phyloP scores from a whole-genome alignment of 2,113 vertebrate genomes.

The Gallinago media region DNA sequence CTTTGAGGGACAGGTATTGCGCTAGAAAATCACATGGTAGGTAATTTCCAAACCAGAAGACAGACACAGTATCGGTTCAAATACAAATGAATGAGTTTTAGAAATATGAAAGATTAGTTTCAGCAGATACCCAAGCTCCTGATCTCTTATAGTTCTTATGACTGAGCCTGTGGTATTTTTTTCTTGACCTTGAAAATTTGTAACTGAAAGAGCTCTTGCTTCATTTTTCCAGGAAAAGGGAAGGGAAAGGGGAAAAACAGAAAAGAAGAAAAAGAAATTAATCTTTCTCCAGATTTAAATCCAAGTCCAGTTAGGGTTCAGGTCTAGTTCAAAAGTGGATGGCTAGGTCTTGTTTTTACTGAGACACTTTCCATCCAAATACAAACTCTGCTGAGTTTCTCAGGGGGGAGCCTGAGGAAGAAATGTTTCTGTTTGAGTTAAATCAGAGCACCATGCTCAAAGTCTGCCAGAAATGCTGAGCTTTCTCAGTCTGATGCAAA shows the following conservation, averaged over 20 bases:
- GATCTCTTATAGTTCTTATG: background rate
- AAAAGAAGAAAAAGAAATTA: background rate
- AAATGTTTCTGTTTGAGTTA: constrained; percentile 36
- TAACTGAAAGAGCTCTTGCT: rapidly evolving
- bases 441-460: constrained; percentile 13
- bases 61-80: background rate
- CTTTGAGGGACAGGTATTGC: background rate
- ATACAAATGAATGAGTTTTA: background rate
- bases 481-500: constrained; percentile 28
- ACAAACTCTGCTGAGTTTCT: constrained; percentile 20
- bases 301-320: constrained; percentile 32
- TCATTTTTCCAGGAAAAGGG: background rate
- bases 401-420: constrained; percentile 1
- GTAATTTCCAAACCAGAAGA: background rate
- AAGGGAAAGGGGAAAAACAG: background rate
- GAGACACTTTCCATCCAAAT: background rate
- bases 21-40: background rate
- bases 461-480: constrained; percentile 16
- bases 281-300: background rate
- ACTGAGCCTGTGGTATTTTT: background rate
- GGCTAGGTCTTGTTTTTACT: constrained; percentile 50
- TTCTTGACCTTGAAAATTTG: background rate
- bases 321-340: constrained; percentile 51
- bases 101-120: background rate
- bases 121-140: background rate